Percentiles rank a stretch among this genome's conserved stretches.
Evolutionary conservation across 2,113 vertebrate genomes (phyloP).

Genomic region (Amphiprion percula): DNA sequence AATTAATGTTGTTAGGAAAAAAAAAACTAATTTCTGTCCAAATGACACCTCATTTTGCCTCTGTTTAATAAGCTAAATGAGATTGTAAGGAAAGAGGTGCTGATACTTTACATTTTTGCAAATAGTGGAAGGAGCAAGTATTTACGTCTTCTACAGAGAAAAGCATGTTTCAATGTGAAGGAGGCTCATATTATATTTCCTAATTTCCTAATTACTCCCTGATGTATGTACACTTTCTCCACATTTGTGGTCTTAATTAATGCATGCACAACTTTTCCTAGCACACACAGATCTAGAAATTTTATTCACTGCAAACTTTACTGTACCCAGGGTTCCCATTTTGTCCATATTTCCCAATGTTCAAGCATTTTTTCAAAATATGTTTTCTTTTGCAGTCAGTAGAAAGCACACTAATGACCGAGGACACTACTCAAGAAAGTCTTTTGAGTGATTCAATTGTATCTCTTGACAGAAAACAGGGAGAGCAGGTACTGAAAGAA

Average conservation of each 20-base stretch:
- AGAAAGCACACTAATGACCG: too few relatives aligned
- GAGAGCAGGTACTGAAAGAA: background rate
- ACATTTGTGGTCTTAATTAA: background rate
- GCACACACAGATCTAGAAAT: background rate
- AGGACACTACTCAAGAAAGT: too few relatives aligned
- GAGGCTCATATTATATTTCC: background rate
- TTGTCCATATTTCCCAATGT: too few relatives aligned
- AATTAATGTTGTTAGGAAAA: slow-evolving; percentile 48
- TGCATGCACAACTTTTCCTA: background rate
- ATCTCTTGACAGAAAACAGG: background rate
- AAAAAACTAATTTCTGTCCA: slow-evolving; percentile 32
- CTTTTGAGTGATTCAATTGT: background rate
- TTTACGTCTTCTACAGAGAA: background rate
- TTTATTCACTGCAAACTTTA: too few relatives aligned
- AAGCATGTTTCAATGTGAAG: background rate
- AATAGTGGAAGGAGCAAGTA: background rate
- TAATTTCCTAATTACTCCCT: background rate
- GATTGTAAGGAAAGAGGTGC: background rate
- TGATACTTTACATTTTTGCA: slow-evolving; percentile 2
- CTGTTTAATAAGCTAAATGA: slow-evolving; percentile 42
- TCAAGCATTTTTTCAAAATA: too few relatives aligned
- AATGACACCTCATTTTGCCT: slow-evolving; percentile 43
- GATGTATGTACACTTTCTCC: background rate
- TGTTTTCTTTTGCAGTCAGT: too few relatives aligned
- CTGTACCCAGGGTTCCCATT: too few relatives aligned